Evolutionary conservation across 2,797 vertebrate genomes (phyloP).

Genomic region (Takifugu ocellatus): DNA sequence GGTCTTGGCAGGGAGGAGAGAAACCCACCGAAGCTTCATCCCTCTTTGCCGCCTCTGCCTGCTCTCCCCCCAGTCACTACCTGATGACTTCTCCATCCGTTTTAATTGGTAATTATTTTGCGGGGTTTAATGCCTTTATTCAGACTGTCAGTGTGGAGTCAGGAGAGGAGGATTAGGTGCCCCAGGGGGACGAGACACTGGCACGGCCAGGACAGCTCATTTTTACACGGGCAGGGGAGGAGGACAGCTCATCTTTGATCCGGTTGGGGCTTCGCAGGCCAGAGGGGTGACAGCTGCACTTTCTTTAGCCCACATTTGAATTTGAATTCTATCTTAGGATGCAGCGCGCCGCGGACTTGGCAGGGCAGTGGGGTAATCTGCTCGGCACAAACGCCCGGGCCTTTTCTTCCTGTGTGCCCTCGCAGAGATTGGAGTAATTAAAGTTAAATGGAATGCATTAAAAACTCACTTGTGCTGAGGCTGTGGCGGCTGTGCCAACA

Average conservation of each 20-base stretch:
- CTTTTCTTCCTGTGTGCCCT: constrained; percentile 85
- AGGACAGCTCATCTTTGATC: constrained; percentile 90
- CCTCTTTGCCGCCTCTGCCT: constrained; percentile 57
- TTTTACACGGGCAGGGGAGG: constrained; percentile 82
- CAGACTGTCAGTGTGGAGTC: constrained; percentile 82
- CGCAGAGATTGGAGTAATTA: constrained; percentile 89
- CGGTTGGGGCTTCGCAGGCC: constrained; percentile 84
- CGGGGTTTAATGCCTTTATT: constrained; percentile 83
- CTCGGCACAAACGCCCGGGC: constrained; percentile 83
- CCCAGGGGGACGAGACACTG: constrained; percentile 85
- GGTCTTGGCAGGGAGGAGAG: constrained; percentile 70
- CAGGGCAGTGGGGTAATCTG: constrained; percentile 87
- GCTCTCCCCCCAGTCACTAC: constrained; percentile 65
- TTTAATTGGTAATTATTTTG: constrained; percentile 85
- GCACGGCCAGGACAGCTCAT: constrained; percentile 85
- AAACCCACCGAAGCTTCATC: constrained; percentile 59
- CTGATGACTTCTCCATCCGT: constrained; percentile 78
- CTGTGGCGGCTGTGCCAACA: constrained; percentile 80
- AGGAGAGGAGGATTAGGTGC: constrained; percentile 83
- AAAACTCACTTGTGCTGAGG: constrained; percentile 81
- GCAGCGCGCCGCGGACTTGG: constrained; percentile 85
- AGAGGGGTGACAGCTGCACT: constrained; percentile 87
- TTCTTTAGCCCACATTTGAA: constrained; percentile 89
- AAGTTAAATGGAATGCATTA: constrained; percentile 87
- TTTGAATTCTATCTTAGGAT: constrained; percentile 89